phyloP scores from a whole-genome alignment of 2,113 vertebrate species.

The Sebastes schlegelii region DNA sequence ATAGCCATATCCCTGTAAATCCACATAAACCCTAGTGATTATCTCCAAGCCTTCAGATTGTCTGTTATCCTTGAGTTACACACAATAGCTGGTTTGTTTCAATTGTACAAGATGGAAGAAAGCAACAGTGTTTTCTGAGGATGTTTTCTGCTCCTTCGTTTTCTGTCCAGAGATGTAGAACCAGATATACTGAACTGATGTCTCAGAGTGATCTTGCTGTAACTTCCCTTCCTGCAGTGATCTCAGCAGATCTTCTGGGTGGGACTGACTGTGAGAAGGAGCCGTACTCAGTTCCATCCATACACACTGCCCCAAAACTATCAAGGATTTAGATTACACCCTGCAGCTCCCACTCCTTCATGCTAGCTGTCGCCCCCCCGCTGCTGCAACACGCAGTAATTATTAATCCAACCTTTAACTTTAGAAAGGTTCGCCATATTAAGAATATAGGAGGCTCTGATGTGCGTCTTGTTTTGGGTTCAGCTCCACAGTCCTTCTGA shows the following conservation, averaged over 20 bases:
- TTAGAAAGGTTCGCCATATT: not conserved
- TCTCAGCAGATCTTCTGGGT: not conserved
- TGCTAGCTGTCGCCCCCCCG: not conserved
- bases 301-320: not conserved
- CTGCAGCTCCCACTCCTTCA: not conserved
- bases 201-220: not conserved
- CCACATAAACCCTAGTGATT: conserved; percentile 30
- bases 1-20: conserved; percentile 19
- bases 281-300: not conserved
- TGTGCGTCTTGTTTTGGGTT: not conserved
- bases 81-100: not conserved
- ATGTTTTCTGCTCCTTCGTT: not conserved
- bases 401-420: not conserved
- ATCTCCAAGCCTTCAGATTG: not conserved
- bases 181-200: not conserved
- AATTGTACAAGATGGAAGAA: not conserved
- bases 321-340: not conserved
- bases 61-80: conserved; percentile 12
- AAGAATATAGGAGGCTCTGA: no score
- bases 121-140: not conserved
- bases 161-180: conserved; percentile 1
- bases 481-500: not conserved
- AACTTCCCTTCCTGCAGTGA: not conserved
- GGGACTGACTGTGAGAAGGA: not conserved
- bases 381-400: not conserved